phyloP scores from a whole-genome alignment of 2,113 vertebrate species.

The Genyomyrus donnyi region DNA sequence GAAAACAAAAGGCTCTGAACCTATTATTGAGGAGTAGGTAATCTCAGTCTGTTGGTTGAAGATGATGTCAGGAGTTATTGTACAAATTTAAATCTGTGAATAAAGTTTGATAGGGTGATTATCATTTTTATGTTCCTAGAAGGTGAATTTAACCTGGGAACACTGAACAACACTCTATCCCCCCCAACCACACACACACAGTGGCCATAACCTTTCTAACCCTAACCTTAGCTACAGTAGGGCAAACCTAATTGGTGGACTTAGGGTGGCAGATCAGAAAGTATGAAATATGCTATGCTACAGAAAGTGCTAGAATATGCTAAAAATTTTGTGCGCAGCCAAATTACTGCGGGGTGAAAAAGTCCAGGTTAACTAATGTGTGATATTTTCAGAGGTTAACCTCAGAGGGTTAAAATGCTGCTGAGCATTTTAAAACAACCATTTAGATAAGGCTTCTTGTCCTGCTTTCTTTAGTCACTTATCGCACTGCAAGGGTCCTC shows the following conservation, averaged over 20 bases:
- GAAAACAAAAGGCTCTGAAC: background rate
- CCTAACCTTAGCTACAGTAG: too few relatives aligned
- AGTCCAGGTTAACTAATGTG: background rate
- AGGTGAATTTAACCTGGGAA: background rate
- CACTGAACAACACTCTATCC: background rate
- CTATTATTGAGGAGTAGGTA: background rate
- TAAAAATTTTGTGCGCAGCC: background rate
- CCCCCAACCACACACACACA: background rate
- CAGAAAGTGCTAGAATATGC: too few relatives aligned
- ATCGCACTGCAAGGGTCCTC: background rate
- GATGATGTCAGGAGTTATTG: background rate
- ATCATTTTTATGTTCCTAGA: background rate
- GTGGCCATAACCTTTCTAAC: too few relatives aligned
- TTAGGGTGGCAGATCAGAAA: too few relatives aligned
- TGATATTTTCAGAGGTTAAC: background rate
- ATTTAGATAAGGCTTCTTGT: background rate
- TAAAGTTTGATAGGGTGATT: background rate
- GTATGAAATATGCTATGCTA: too few relatives aligned
- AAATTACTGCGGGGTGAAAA: background rate
- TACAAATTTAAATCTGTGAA: background rate
- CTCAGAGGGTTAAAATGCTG: background rate
- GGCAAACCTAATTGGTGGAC: too few relatives aligned
- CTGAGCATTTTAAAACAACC: background rate
- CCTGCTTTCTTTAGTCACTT: background rate
- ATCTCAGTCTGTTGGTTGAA: background rate